Evolutionary conservation across 2,113 vertebrate species (phyloP), one percentile per base, ranked within the genome.

Genomic region (Elephantulus edwardii): DNA sequence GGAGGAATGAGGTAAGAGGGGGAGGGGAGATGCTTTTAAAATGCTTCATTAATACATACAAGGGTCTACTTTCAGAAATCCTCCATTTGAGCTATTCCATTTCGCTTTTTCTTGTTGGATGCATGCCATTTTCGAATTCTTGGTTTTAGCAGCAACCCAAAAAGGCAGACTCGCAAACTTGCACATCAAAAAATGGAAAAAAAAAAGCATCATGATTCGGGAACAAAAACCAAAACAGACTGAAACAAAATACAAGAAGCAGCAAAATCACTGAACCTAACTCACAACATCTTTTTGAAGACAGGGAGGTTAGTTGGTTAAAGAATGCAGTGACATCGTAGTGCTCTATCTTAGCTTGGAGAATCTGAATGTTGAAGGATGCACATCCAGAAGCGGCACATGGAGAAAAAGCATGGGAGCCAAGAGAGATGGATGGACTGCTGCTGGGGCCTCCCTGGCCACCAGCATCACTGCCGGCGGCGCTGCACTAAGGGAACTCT

Each of bases 271-370:
- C 2, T 88, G 91, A 91, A 22, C 86, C 95, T 95, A 93, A 91
- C 81, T 94, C 62, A 66, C 13, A 89, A 83, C 58, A 88, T 84
- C 92, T 86, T 95, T 86, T 88, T 88, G 88, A 94, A 94, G 94
- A 95, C 90, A 94, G 95, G 95, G 95, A 94, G 88, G 95, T 96
- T 95, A 96, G 94, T 95, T 64, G 93, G 95, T 95, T 96, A 96
- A 93, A n/a, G 68, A 40, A 52, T 42, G 85, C 71, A 91, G 72
- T 87, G 79, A 86, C 16, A 83, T 87, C 48, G 74, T 17, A 64
- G 83, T 33, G 28, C 26, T 38, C 78, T 78, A 26, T 17, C 77
- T 77, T 58, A 77, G 70, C 84, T 50, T 38, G 28, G 64, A 81
- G 89, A 62, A 54, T 19, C n/a, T 56, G 48, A 75, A 60, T 54